phyloP scores from a whole-genome alignment of 2,888 invertebrate species.

The Morpho achilles region DNA sequence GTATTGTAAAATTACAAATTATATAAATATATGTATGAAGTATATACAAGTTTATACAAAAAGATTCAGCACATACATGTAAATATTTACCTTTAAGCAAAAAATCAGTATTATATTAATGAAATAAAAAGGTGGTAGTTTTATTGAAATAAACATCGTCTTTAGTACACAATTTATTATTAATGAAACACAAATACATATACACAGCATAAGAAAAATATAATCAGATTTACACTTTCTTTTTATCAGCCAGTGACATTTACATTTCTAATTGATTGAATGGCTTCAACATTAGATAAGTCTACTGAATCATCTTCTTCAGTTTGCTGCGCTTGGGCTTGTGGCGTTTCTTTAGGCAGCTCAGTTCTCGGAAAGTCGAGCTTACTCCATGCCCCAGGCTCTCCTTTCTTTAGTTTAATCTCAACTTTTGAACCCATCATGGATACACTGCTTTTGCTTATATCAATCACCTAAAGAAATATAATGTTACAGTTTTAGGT shows the following conservation, averaged over 20 bases:
- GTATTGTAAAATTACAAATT: too few relatives aligned
- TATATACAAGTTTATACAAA: too few relatives aligned
- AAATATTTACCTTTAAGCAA: too few relatives aligned
- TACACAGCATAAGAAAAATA: too few relatives aligned
- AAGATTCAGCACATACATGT: too few relatives aligned
- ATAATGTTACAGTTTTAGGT: neutral
- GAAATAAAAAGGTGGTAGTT: too few relatives aligned
- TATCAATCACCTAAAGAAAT: constrained; percentile 84
- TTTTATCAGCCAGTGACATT: constrained; percentile 48
- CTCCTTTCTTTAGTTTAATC: constrained; percentile 92
- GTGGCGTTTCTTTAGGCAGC: constrained; percentile 38
- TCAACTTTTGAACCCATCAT: constrained; percentile 96
- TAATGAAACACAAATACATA: too few relatives aligned
- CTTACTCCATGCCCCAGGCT: constrained; percentile 89
- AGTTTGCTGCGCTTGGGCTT: constrained; percentile 29
- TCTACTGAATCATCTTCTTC: constrained; percentile 83
- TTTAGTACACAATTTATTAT: too few relatives aligned
- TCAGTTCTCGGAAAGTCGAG: constrained; percentile 81
- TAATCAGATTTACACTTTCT: neutral
- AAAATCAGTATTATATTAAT: too few relatives aligned
- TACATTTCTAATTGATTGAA: constrained; percentile 62
- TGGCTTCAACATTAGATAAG: constrained; percentile 83
- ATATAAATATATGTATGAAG: too few relatives aligned
- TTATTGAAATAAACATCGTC: too few relatives aligned
- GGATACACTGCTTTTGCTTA: constrained; percentile 83